Evolutionary conservation across 1,140 invertebrate species (phyloP).

Genomic region (Lepidurus arcticus): DNA sequence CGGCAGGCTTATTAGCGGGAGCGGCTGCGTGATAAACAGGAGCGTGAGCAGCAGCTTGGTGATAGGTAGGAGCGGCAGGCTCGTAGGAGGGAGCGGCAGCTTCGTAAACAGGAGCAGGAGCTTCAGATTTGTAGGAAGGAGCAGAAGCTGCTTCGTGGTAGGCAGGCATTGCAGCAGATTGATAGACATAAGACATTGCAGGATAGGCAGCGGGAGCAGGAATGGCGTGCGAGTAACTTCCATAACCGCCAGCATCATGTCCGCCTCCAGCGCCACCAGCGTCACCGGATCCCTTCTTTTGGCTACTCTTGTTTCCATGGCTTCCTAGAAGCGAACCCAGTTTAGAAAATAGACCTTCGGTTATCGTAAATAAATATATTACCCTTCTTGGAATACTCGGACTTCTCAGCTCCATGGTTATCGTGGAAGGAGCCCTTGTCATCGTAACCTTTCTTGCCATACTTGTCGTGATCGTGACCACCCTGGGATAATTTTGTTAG

Average conservation of each 20-base stretch:
- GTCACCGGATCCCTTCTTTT: conserved; percentile 33
- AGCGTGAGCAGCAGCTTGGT: background rate
- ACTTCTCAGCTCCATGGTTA: conserved; percentile 37
- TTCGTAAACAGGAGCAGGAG: background rate
- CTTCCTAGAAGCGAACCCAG: background rate
- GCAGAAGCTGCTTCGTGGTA: background rate
- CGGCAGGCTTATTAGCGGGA: background rate
- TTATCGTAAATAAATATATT: background rate
- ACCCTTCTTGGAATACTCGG: conserved; percentile 34
- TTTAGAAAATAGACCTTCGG: background rate
- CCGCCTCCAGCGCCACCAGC: conserved; percentile 22
- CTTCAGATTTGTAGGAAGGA: background rate
- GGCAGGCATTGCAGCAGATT: background rate
- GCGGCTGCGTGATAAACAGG: background rate
- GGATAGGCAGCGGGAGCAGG: background rate
- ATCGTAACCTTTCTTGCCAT: conserved; percentile 37
- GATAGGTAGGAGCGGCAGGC: background rate
- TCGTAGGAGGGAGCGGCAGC: background rate
- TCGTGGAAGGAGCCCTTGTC: conserved; percentile 37
- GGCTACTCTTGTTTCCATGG: conserved; percentile 35
- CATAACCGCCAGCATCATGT: conserved; percentile 18
- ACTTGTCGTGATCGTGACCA: conserved; percentile 36
- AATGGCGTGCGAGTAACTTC: background rate
- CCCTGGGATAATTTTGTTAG: conserved; percentile 25
- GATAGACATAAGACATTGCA: background rate